A percentile compares a stretch with the other conserved stretches of the same genome.
Evolutionary conservation across 1,140 invertebrate species (phyloP).

Genomic region (Lepidurus packardi): DNA sequence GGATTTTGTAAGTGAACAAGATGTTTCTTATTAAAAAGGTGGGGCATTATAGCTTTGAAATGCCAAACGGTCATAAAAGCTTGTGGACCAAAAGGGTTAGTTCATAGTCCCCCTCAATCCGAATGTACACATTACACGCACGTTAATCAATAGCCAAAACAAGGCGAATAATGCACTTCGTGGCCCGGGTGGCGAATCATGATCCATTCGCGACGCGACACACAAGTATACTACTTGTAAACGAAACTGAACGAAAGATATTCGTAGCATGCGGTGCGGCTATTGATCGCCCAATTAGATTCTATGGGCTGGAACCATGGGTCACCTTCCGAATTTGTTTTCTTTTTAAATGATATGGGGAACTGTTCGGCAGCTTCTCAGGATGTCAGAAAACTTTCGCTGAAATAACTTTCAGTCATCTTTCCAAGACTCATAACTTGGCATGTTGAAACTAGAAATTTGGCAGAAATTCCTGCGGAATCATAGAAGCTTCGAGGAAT

Average conservation of each 20-base stretch:
- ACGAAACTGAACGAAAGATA: background rate
- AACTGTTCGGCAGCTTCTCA: background rate
- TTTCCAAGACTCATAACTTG: no score
- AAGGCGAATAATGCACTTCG: background rate
- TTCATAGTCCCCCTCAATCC: background rate
- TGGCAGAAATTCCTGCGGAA: no score
- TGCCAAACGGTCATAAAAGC: background rate
- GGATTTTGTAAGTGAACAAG: background rate
- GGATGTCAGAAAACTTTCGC: no score
- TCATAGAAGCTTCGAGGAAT: no score
- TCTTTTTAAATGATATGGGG: background rate
- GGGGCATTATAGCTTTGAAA: background rate
- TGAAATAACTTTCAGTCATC: no score
- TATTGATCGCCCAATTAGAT: slow-evolving; percentile 10
- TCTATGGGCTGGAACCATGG: background rate
- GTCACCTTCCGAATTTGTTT: no score
- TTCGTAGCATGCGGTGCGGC: background rate
- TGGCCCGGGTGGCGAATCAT: background rate
- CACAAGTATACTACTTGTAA: background rate
- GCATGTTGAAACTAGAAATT: no score
- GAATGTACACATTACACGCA: slow-evolving; percentile 2
- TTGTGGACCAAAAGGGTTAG: slow-evolving; percentile 5
- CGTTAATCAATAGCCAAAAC: slow-evolving; percentile 15
- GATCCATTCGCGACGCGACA: background rate
- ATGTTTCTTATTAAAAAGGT: background rate